A percentile compares a stretch with the other conserved stretches of the same genome.
phyloP scores from a whole-genome alignment of 2,888 invertebrate genomes.

The Nebria salina region DNA sequence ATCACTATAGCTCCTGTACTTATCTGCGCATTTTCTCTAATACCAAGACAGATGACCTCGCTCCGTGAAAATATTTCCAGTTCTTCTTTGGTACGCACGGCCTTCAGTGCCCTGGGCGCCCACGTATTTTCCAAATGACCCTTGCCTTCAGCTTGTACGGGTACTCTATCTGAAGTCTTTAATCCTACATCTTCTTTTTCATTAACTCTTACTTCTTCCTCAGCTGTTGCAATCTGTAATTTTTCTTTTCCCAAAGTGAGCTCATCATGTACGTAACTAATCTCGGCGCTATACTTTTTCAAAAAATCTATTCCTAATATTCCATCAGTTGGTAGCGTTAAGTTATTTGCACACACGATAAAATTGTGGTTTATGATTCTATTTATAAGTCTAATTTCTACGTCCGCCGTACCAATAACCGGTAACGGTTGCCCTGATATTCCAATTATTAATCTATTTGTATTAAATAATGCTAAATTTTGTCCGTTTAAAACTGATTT shows the following conservation, averaged over 20 bases:
- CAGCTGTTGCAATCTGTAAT: conserved; percentile 5
- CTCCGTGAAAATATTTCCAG: conserved; percentile 24
- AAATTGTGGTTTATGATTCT: conserved; percentile 11
- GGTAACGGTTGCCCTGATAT: conserved; percentile 28
- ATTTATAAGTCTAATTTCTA: neutral
- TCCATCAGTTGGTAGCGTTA: conserved; percentile 14
- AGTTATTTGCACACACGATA: conserved; percentile 11
- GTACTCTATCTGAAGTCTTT: too few species aligned
- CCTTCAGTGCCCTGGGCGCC: neutral
- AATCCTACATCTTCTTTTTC: too few species aligned
- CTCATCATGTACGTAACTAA: conserved; percentile 13
- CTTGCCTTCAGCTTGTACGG: neutral
- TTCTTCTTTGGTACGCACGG: neutral
- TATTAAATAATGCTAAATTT: conserved; percentile 6
- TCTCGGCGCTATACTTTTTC: conserved; percentile 16
- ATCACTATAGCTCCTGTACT: too few species aligned
- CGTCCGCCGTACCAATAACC: conserved; percentile 12
- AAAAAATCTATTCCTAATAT: conserved; percentile 26
- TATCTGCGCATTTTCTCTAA: too few species aligned
- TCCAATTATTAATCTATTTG: conserved; percentile 17
- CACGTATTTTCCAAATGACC: neutral
- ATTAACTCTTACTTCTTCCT: neutral
- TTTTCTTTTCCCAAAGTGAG: neutral
- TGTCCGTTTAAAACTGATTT: conserved; percentile 10
- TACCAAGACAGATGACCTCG: too few species aligned